Evolutionary conservation across 2,113 vertebrate genomes (phyloP), one percentile per base, ranked within the genome.

Genomic region (Rhinolophus sinicus): DNA sequence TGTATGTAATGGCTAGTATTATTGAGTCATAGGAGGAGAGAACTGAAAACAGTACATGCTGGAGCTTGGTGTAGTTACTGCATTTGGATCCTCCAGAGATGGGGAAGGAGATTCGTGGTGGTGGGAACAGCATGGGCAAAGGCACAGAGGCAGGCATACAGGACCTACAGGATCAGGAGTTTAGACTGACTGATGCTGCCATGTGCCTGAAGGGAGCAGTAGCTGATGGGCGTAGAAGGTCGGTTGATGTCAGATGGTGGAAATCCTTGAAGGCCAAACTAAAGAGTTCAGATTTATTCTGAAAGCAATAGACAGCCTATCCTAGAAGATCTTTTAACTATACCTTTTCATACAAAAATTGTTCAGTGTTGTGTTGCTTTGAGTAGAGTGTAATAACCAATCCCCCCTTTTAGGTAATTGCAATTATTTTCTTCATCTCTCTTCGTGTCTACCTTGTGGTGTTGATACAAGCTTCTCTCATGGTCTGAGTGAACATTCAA

Each of bases 401-500:
- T 90, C 44, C 8, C 84, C 35, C 77, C 28, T 35, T 28, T 82
- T 50, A 54, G 3, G 33, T 40, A 35, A 67, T 10, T 62, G 22
- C 13, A 9, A 13, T 75, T 35, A 15, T 83, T 93, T 88, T 96
- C 58, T 81, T 83, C 62, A 38, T 54, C 5, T 4, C 44, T 82
- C 26, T 83, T 84, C 58, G 8, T 24, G 81, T 54, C 65, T 19
- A 24, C 70, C 62, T 35, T 18, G 22, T 30, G 33, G 24, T 67
- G 35, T 92, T 69, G 87, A 22, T 47, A 7, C 12, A 80, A 30
- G 47, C 64, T 80, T 87, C 76, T 93, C 50, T 88, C 50, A 50
- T 52, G 65, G 35, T 80, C 80, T 67, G 67, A 94, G 26, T 91
- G 80, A 92, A 89, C 67, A 73, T 64, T 65, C 56, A 90, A 90